phyloP scores from a whole-genome alignment of 2,113 vertebrate genomes.

The Phycodurus eques region DNA sequence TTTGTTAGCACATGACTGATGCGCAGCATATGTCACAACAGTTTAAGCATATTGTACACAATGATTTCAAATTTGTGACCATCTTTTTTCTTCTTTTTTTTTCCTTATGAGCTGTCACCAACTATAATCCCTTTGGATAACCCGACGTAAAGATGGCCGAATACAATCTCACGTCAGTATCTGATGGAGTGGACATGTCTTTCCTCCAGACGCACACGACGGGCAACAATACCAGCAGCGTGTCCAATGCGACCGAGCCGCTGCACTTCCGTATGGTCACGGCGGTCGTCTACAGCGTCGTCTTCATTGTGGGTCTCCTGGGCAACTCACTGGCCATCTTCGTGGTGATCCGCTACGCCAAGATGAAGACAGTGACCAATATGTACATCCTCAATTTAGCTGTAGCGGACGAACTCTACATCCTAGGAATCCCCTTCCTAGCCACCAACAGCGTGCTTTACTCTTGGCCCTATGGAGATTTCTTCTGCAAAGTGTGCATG shows the following conservation, averaged over 20 bases:
- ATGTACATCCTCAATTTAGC: conserved; percentile 94
- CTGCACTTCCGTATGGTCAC: conserved; percentile 62
- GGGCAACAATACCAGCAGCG: conserved; percentile 5
- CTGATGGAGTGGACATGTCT: conserved; percentile 14
- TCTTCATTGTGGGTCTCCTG: conserved; percentile 80
- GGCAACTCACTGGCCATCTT: conserved; percentile 88
- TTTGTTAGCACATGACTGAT: too few species aligned
- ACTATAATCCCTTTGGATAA: conserved; percentile 1
- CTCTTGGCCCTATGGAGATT: conserved; percentile 88
- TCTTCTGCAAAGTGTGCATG: conserved; percentile 85
- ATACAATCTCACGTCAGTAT: conserved; percentile 13
- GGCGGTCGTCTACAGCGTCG: conserved; percentile 78
- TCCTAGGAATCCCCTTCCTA: conserved; percentile 87
- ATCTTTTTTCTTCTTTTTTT: neutral
- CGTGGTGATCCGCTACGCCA: conserved; percentile 83
- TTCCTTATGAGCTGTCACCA: neutral
- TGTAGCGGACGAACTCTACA: conserved; percentile 85
- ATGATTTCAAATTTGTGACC: neutral
- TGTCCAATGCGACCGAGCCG: rapidly evolving
- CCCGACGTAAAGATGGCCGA: conserved; percentile 48
- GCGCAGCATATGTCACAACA: neutral
- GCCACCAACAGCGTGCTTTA: conserved; percentile 82
- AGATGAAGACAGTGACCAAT: conserved; percentile 92
- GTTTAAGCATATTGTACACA: neutral
- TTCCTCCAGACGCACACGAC: neutral